Evolutionary conservation across 2,888 invertebrate genomes (phyloP).

Genomic region (Orthosia gothica): DNA sequence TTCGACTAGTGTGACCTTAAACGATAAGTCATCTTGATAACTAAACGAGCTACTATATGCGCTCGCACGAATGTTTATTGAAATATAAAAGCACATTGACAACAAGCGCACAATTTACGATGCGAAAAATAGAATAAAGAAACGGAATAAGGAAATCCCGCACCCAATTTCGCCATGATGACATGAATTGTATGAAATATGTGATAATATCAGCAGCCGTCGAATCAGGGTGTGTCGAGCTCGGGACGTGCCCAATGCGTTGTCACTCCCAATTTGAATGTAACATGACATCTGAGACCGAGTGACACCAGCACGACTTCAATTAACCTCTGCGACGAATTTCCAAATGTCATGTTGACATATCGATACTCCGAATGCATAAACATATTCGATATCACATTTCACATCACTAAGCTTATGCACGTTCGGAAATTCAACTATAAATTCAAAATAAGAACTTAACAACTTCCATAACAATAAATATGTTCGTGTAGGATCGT

Average conservation of each 20-base stretch:
- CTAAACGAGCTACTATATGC: slow-evolving; percentile 24
- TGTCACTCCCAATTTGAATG: slow-evolving; percentile 63
- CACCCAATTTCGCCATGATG: slow-evolving; percentile 47
- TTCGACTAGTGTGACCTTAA: too few relatives aligned
- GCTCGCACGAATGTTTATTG: slow-evolving; percentile 14
- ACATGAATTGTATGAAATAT: slow-evolving; percentile 61
- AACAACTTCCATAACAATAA: slow-evolving; percentile 53
- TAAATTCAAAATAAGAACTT: slow-evolving; percentile 60
- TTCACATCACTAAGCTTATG: slow-evolving; percentile 42
- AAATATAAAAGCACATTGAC: slow-evolving; percentile 44
- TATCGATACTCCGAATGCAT: slow-evolving; percentile 22
- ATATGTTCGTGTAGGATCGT: slow-evolving; percentile 43
- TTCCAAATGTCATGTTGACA: slow-evolving; percentile 41
- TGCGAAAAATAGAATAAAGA: slow-evolving; percentile 39
- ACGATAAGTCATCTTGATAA: slow-evolving; percentile 25
- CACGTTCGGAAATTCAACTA: slow-evolving; percentile 33
- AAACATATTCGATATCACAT: slow-evolving; percentile 25
- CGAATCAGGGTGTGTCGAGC: slow-evolving; percentile 28
- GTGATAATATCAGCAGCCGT: slow-evolving; percentile 53
- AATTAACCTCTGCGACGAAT: slow-evolving; percentile 63
- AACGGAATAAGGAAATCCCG: slow-evolving; percentile 55
- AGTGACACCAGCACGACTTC: slow-evolving; percentile 59
- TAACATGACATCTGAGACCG: slow-evolving; percentile 63
- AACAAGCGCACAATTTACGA: slow-evolving; percentile 44
- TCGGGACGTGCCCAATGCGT: slow-evolving; percentile 41